A percentile compares a stretch with the other conserved stretches of the same genome.
Evolutionary conservation across 2,113 vertebrate genomes (phyloP).

Genomic region (Tetrao urogallus): DNA sequence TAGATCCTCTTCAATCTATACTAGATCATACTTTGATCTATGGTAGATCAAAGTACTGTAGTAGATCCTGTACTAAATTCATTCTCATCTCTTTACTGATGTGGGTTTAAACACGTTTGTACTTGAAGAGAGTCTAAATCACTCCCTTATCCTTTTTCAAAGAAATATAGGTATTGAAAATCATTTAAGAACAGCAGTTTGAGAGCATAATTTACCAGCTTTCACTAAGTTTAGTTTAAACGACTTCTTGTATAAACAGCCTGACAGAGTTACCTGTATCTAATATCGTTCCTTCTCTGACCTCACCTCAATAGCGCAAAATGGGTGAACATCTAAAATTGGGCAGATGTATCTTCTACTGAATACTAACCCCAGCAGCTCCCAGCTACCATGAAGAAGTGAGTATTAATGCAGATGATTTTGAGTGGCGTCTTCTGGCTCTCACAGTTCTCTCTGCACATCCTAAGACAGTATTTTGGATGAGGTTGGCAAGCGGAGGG

Average conservation of each 20-base stretch:
- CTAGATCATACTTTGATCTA: background rate
- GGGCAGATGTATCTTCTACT: background rate
- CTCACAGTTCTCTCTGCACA: background rate
- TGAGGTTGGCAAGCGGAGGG: conserved; percentile 14
- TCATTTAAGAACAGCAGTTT: background rate
- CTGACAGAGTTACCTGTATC: background rate
- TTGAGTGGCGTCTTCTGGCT: conserved; percentile 1
- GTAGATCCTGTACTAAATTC: background rate
- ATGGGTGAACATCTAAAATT: background rate
- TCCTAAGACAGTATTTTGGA: conserved; percentile 17
- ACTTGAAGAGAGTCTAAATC: background rate
- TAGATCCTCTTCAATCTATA: background rate
- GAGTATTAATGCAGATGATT: background rate
- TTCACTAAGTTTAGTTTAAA: background rate
- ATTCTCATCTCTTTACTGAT: background rate
- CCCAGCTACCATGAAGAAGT: background rate
- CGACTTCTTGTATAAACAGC: background rate
- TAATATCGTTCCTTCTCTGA: background rate
- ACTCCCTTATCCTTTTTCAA: background rate
- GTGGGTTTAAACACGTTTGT: background rate
- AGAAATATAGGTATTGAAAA: background rate
- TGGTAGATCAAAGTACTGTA: background rate
- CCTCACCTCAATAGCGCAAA: background rate
- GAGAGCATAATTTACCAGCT: background rate
- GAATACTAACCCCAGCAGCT: background rate